Base-by-base conservation (phyloP, 2,888 invertebrate species). In the Entomobrya multifasciata region DNA sequence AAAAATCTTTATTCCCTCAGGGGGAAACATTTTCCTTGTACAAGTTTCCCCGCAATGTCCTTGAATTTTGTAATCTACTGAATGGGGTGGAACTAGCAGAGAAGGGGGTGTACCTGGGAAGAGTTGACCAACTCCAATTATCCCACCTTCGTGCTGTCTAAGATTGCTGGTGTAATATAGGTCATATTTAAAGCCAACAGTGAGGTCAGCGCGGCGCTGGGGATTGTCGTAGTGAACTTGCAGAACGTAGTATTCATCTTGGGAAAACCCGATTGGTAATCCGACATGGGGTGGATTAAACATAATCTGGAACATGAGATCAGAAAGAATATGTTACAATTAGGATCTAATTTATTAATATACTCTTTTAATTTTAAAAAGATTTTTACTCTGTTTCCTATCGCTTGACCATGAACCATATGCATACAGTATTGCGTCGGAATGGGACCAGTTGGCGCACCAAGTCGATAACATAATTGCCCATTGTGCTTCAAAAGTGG, bases 261-360 rank as follows among this genome's bases (percentile, higher is more conserved):
- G 52, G 10, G 30, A 8, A 15, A 15, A 10, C 8, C 67, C 87
- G 17, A 77, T 57, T 0, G 88, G 81, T 1, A 84, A 41, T 11
- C 88, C 88, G 17, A 84, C 84, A 17, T 87, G 81, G 15, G 80
- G 74, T 6, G 88, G 88, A 10, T 52, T 36, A 49, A 86, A 72
- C 8, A 82, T n/a, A n/a, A n/a, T n/a, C n/a, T n/a, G n/a, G n/a
- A n/a, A n/a, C n/a, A n/a, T n/a, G n/a, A n/a, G n/a, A n/a, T n/a
- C n/a, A n/a, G n/a, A n/a, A n/a, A n/a, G n/a, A n/a, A n/a, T n/a
- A n/a, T n/a, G n/a, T n/a, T n/a, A n/a, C n/a, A n/a, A n/a, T n/a
- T n/a, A n/a, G n/a, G n/a, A n/a, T n/a, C n/a, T n/a, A n/a, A n/a
- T n/a, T n/a, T n/a, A n/a, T n/a, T n/a, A n/a, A n/a, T n/a, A n/a